Base-by-base conservation (phyloP, 2,888 invertebrate species). In the Zhengitettix transpicula region DNA sequence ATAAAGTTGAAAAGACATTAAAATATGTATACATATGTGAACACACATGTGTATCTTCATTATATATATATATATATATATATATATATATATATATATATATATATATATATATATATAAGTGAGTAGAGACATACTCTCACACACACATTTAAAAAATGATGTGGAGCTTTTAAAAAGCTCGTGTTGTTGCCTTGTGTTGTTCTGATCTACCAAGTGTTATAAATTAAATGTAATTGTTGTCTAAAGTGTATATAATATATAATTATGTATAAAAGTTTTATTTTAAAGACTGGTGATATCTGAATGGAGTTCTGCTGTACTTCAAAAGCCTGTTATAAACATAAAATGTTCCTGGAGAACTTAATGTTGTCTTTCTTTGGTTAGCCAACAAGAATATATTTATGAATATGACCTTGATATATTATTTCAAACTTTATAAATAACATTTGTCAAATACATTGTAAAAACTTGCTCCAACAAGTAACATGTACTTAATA, bases 181-280 rank as follows among this genome's bases (percentile, higher is more conserved):
- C 64, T 64, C 58, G 58, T 60, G 56, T 59, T 58, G 64, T 64
- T 64, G 64, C 64, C 64, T 64, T 64, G 61, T 61, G 61, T 60
- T 62, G 59, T 62, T 60, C 56, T 57, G 56, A 64, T 58, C 58
- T 62, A 61, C 44, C 55, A 57, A 62, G 59, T 62, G 60, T 64
- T 60, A 54, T 54, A 60, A 60, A 58, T 52, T 61, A 59, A 57
- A 57, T 63, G 61, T 61, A 53, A 59, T 61, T 61, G 58, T 59
- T 62, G 59, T 61, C 59, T 59, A 59, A 63, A 61, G 55, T 61
- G 61, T 61, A 58, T 42, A 60, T 63, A 63, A 53, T 57, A 55
- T 58, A 56, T 60, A 52, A 57, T 59, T 40, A 55, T 40, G 44
- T 56, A 56, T 42, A 57, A 52, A 52, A 55, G 28, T 56, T 47